Percentiles rank a stretch among this genome's conserved stretches.
These are phyloP conservation scores for Capromys pilorides DNA, from an alignment of 2,797 vertebrate genomes.

Conservation along the genomic window DNA sequence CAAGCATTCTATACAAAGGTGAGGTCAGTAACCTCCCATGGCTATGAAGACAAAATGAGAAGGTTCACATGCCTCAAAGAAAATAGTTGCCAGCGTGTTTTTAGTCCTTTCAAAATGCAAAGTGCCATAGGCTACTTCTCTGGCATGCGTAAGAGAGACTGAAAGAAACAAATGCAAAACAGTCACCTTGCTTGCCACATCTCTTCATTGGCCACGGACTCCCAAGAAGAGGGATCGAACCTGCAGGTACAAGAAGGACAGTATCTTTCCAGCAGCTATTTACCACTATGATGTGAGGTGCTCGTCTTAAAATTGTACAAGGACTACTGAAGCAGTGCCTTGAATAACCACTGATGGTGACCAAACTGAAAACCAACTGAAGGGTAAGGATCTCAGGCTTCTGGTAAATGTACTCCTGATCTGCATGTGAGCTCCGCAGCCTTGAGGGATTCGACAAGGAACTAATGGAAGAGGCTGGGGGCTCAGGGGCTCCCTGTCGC, in stretches of 20 bases:
- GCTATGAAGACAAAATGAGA: background rate
- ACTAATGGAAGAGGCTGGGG: background rate
- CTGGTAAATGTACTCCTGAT: slow-evolving; percentile 4
- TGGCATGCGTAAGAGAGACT: background rate
- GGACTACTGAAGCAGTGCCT: background rate
- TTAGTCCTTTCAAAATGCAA: slow-evolving; percentile 3
- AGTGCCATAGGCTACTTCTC: background rate
- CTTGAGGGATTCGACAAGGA: background rate
- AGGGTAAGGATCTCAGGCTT: background rate
- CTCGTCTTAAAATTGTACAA: background rate
- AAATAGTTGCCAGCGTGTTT: background rate
- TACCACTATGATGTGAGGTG: background rate
- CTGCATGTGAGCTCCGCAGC: background rate
- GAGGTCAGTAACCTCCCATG: background rate
- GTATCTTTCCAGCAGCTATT: background rate
- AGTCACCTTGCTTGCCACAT: slow-evolving; percentile 99
- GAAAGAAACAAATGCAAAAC: background rate
- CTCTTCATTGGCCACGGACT: slow-evolving; percentile 97
- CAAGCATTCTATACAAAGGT: background rate
- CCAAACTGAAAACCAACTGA: background rate
- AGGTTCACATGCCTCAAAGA: background rate
- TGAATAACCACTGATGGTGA: background rate
- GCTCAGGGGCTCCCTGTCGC: background rate
- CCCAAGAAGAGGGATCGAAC: slow-evolving; percentile 95
- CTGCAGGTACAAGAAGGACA: slow-evolving; percentile 82